Percentiles rank a stretch among this genome's conserved stretches.
These are phyloP conservation scores for Catostylus mosaicus DNA, from an alignment of 30 jellyfish, hydroid and myxozoan species.

Conservation along the genomic window DNA sequence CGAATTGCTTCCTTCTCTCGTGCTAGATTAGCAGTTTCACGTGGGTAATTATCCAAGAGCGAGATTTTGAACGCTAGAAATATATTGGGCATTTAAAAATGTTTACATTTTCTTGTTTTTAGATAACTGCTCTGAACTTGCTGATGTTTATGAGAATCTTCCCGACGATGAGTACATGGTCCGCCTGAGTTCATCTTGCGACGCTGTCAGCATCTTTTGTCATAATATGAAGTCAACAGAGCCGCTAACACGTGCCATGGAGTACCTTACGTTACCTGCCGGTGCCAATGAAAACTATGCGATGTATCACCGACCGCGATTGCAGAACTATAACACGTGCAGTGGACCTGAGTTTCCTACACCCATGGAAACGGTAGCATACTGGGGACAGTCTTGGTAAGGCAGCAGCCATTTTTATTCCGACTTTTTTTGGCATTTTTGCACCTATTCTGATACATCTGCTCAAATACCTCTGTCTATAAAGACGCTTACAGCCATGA, in stretches of 20 bases:
- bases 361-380: slow-evolving; percentile 72
- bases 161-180: slow-evolving; percentile 93
- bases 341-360: slow-evolving; percentile 77
- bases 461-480: no score
- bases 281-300: slow-evolving; percentile 88
- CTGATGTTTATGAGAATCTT: slow-evolving; percentile 38
- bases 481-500: no score
- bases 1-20: no score
- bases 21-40: no score
- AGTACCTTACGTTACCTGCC: slow-evolving; percentile 74
- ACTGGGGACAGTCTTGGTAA: slow-evolving; percentile 93
- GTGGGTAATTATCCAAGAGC: no score
- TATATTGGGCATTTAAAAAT: no score
- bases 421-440: no score
- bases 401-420: slow-evolving; percentile 15
- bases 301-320: slow-evolving; percentile 75
- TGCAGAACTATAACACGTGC: slow-evolving; percentile 80
- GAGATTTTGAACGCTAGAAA: no score
- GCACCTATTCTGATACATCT: no score
- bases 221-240: slow-evolving; percentile 79
- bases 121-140: slow-evolving; percentile 85
- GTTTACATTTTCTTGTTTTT: background rate
- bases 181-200: slow-evolving; percentile 69
- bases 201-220: slow-evolving; percentile 74
- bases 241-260: slow-evolving; percentile 53